Conservation (phyloP, 2,888 invertebrate genomes). For the Noctua janthe region DNA sequence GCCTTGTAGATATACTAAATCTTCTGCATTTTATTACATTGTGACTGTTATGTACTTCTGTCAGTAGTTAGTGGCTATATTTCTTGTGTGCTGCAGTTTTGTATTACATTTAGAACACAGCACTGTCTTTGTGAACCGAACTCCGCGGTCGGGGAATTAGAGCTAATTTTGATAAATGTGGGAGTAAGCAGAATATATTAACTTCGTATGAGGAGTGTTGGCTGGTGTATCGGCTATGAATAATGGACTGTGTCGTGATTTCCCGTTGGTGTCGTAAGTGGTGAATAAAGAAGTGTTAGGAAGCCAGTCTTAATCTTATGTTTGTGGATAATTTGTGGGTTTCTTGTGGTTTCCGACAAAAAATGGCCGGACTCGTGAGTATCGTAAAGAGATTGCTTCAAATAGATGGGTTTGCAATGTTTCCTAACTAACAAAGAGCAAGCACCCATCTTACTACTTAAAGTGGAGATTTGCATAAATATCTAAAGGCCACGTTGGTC, state of each 20-base stretch:
- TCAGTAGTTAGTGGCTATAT: slow-evolving; percentile 44
- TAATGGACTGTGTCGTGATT: slow-evolving; percentile 42
- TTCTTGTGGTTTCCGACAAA: background rate
- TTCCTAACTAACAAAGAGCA: background rate
- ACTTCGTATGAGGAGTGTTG: slow-evolving; percentile 23
- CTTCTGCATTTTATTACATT: slow-evolving; percentile 18
- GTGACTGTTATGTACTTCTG: slow-evolving; percentile 25
- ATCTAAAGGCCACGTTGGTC: background rate
- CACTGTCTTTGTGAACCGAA: slow-evolving; percentile 51
- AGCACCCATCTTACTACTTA: background rate
- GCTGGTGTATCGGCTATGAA: slow-evolving; percentile 49
- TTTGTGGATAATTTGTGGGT: slow-evolving; percentile 17
- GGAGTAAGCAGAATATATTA: slow-evolving; percentile 40
- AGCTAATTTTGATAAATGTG: slow-evolving; percentile 57
- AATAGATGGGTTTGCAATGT: background rate
- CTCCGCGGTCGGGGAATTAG: slow-evolving; percentile 39
- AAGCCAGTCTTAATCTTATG: slow-evolving; percentile 14
- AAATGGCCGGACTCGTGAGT: background rate
- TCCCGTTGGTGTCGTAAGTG: slow-evolving; percentile 43
- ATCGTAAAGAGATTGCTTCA: background rate
- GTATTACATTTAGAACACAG: slow-evolving; percentile 51
- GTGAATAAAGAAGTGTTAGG: slow-evolving; percentile 19
- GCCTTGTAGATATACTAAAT: background rate
- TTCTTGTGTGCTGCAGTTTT: slow-evolving; percentile 55
- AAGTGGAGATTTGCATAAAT: background rate